Evolutionary conservation across 2,888 invertebrate genomes (phyloP), one percentile per base, ranked within the genome.

Genomic region (Lasioglossum figueresi): DNA sequence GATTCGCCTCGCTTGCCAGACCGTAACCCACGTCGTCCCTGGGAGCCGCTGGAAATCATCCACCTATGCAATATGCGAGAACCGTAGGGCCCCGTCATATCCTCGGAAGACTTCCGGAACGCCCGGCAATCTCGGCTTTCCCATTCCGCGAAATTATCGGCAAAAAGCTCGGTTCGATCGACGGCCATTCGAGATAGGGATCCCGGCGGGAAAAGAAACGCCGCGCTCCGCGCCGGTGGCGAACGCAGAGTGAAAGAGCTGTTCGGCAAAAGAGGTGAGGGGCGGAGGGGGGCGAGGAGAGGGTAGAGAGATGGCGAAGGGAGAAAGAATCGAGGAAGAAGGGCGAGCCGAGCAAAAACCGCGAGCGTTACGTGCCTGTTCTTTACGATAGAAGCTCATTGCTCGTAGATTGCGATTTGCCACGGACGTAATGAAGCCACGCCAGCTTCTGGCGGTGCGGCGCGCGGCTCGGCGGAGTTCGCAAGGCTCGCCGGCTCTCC

Each of bases 361-460:
- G 80, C 90, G 88, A 91, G 88, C 91, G 92, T 92, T 93, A 92
- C 93, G 92, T 93, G 93, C 91, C 90, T 93, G 90, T 94, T 93
- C 93, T 93, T 94, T 94, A 94, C 93, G 94, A 94, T 95, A 94
- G 93, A 92, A 92, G 92, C 94, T 94, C 93, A 93, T 94, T 93
- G 93, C 93, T 93, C 92, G 93, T 93, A 94, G 94, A 95, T 94
- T 94, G 94, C 94, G 93, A 95, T 95, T 95, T 93, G 94, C 93
- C 91, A 95, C 93, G 94, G 94, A 87, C 93, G 93, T 95, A 95
- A 95, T 94, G 94, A 94, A 95, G 92, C 94, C 91, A 89, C 92
- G 91, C 91, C 90, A 91, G 88, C 88, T 87, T 87, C 83, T 85
- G 85, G 81, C 79, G 82, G 73, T 76, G 80, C 79, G 81, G 80